Percentiles rank a stretch among this genome's conserved stretches.
Conservation (phyloP, 2,888 invertebrate genomes). For the Drosophila robusta region DNA sequence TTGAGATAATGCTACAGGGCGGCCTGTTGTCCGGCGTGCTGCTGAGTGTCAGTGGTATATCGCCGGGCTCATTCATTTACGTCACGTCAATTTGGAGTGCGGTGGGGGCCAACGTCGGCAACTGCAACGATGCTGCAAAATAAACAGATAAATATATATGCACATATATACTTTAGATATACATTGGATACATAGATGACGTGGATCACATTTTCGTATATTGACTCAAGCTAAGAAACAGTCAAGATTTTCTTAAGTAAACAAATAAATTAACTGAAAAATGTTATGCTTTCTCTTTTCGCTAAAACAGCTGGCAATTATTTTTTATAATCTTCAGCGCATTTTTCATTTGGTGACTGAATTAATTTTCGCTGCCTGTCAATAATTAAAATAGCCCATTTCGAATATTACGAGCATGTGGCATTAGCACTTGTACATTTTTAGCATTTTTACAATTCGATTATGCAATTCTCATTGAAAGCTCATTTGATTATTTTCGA, state of each 20-base stretch:
- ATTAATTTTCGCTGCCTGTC: slow-evolving; percentile 35
- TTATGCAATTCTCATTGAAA: slow-evolving; percentile 1
- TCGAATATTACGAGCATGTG: not conserved
- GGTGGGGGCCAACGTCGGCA: slow-evolving; percentile 44
- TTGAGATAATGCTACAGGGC: slow-evolving; percentile 89
- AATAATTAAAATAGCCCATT: slow-evolving; percentile 33
- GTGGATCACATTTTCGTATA: slow-evolving; percentile 35
- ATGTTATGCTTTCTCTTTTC: slow-evolving; percentile 31
- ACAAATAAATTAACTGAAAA: slow-evolving; percentile 63
- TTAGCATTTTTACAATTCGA: not conserved
- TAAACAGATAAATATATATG: slow-evolving; percentile 2
- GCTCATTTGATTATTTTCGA: not conserved
- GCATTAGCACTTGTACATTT: slow-evolving; percentile 7
- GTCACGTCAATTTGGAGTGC: slow-evolving; percentile 56
- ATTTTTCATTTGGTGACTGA: slow-evolving; percentile 24
- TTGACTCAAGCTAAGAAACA: slow-evolving; percentile 34
- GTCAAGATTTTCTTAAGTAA: slow-evolving; percentile 46
- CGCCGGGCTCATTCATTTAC: slow-evolving; percentile 85
- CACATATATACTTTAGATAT: slow-evolving; percentile 1
- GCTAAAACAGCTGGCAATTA: slow-evolving; percentile 44
- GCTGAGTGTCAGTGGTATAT: slow-evolving; percentile 83
- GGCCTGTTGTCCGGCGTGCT: slow-evolving; percentile 85
- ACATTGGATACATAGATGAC: slow-evolving; percentile 24
- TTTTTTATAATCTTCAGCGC: slow-evolving; percentile 34
- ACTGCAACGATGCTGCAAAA: slow-evolving; percentile 67